Evolutionary conservation across 2,113 vertebrate species (phyloP), one percentile per base, ranked within the genome.

Genomic region (Microcebus tavaratra): DNA sequence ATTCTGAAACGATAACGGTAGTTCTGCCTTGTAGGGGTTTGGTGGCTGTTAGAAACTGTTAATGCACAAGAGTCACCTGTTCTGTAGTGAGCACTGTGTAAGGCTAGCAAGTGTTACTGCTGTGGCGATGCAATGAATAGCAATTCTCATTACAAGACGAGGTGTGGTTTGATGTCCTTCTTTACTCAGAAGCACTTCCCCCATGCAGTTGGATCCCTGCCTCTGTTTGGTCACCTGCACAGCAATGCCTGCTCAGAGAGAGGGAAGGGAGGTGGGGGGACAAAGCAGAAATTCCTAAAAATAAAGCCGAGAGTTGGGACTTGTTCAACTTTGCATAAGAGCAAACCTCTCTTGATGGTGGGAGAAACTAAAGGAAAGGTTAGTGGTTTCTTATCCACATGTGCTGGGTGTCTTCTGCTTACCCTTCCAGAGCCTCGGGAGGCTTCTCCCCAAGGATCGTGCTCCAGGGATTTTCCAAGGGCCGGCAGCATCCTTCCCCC

Each of bases 161-260:
- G 2, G 29, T 36, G 83, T 36, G 72, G 39, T 15, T 81, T 75
- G 9, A 17, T 27, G 3, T 31, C 29, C 31, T 45, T 72, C 72
- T 57, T 8, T 29, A 0, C 48, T 36, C 36, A 53, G 14, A 57
- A 87, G 34, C 17, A 2, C n/a, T 25, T 34, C 1, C 12, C 0
- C 18, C 0, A 2, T n/a, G 67, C 27, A 10, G 34, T 36, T 57
- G 67, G 39, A 13, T 55, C 31, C 4, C 36, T 9, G n/a, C 3
- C 34, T 50, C 21, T 25, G 27, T 27, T 36, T 8, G 63, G 34
- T 50, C 55, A 63, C 36, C 83, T 36, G 72, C 12, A 11, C 27
- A 27, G 45, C 63, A 50, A 11, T 2, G 8, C 61, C 80, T 17
- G 2, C 53, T 0, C 18, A 45, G n/a, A 21, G n/a, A 7, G 3